Base-by-base conservation (phyloP, 1,140 invertebrate genomes). In the Eriocheir sinensis region DNA sequence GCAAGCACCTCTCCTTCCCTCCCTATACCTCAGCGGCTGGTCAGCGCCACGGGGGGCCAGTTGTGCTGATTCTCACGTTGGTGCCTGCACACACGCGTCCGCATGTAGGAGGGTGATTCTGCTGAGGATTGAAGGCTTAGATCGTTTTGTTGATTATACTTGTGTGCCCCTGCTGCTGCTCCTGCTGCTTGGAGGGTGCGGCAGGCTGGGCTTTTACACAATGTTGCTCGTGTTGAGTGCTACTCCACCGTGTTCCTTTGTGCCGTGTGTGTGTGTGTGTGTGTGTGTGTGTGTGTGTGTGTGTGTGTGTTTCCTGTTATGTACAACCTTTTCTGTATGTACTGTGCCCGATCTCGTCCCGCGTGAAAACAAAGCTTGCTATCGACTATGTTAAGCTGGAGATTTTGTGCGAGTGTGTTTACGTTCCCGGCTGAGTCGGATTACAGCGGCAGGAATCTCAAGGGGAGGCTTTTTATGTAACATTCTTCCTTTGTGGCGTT, bases 41-140 rank as follows among this genome's bases (percentile, higher is more conserved):
- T 72, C 60, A 72, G 60, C 60, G 27, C 60, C n/a, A n/a, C n/a
- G n/a, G n/a, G n/a, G n/a, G n/a, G n/a, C n/a, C 60, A 72, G 60
- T 72, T 72, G 60, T 72, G 60, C 21, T 72, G 60, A 72, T 72
- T 72, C 60, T 72, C 60, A 72, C 60, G 60, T 8, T n/a, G n/a
- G n/a, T n/a, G 27, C 27, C 8, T 72, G 60, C 8, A 4, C 6
- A 6, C 1, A 72, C 27, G 21, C 60, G 27, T 0, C 60, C n/a
- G 4, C 44, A 4, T 4, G 60, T n/a, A n/a, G 60, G 21, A 21
- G 6, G 21, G 21, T 72, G 60, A 21, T 72, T 72, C 6, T n/a
- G 27, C 60, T 72, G n/a, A 72, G 27, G 60, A 72, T 72, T 72
- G 60, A 72, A 72, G 44, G 15, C 21, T n/a, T 21, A 72, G 60